phyloP scores from a whole-genome alignment of 2,113 vertebrate genomes.

The Donacobius atricapilla region DNA sequence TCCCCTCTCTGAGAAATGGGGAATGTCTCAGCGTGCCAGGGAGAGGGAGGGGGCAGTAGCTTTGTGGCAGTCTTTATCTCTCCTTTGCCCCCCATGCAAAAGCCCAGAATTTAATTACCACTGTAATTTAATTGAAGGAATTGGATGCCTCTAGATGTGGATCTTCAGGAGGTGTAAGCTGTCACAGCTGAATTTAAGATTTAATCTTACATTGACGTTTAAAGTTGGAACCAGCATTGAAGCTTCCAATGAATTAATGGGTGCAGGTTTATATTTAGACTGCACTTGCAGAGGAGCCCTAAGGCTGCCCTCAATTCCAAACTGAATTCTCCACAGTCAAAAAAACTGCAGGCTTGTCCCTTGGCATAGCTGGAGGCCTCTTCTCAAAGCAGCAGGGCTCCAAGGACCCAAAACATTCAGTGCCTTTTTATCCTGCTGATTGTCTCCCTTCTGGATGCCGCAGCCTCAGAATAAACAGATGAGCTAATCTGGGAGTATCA shows the following conservation, averaged over 20 bases:
- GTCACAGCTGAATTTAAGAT: neutral
- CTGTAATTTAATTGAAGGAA: neutral
- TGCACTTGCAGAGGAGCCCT: neutral
- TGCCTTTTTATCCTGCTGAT: neutral
- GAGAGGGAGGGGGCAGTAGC: neutral
- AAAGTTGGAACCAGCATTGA: neutral
- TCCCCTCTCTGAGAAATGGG: neutral
- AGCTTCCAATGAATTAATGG: neutral
- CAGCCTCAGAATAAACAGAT: neutral
- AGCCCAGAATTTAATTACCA: neutral
- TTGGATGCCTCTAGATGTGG: neutral
- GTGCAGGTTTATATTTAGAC: constrained; percentile 40
- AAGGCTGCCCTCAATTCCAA: constrained; percentile 21
- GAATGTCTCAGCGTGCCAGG: rapidly evolving
- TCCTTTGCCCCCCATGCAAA: neutral
- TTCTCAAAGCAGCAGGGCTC: neutral
- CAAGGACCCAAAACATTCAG: neutral
- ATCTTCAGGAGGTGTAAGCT: neutral
- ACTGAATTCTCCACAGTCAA: neutral
- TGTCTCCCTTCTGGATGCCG: neutral
- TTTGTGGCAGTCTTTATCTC: neutral
- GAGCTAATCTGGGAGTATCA: neutral
- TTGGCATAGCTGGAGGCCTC: constrained; percentile 15
- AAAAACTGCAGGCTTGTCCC: neutral
- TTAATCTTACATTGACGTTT: neutral